Base-by-base conservation (phyloP, 2,888 invertebrate genomes). In the Pterobdella sp. region DNA sequence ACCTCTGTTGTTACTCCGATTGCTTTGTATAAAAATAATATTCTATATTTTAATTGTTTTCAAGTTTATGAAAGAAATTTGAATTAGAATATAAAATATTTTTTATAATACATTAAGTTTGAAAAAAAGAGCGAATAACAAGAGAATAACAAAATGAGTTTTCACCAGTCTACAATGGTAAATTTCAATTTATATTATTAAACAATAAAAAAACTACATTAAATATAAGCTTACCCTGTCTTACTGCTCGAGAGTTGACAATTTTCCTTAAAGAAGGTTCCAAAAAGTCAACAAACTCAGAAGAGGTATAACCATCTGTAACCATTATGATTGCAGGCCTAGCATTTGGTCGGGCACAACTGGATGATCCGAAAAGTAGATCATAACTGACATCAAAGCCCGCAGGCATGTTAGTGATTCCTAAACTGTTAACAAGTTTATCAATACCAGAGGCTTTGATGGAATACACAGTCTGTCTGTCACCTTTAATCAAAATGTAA, bases 351-450 rank as follows among this genome's bases (percentile, higher is more conserved):
- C 74, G 66, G 37, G 60, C 74, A 32, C 74, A 70, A 18, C 74
- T 37, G 14, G 34, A 31, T 36, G 67, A 29, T n/a, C 63, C 63
- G 18, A 52, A 72, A 32, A 74, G 74, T 36, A 72, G 42, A 22
- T 74, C 49, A 65, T 68, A 69, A 36, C 37, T 72, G 0, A 49
- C 1, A 32, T 72, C 56, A 36, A 72, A 67, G 4, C 52, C 74
- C 7, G 68, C 72, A 14, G 74, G 74, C 32, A 72, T 74, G 70
- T 74, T 74, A 22, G 74, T 74, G 3, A 49, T 68, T 1, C 74
- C 74, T 1, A 36, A 26, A 1, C 72, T 67, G 18, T 29, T 26
- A 1, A 42, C 29, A 18, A 74, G 63, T 2, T 60, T 67, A 65
- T 68, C 60, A 56, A 74, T 68, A 1, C 68, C 74, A 0, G 64